Evolutionary conservation across 2,888 invertebrate species (phyloP), one percentile per base, ranked within the genome.

Genomic region (Pristionchus arcanus): DNA sequence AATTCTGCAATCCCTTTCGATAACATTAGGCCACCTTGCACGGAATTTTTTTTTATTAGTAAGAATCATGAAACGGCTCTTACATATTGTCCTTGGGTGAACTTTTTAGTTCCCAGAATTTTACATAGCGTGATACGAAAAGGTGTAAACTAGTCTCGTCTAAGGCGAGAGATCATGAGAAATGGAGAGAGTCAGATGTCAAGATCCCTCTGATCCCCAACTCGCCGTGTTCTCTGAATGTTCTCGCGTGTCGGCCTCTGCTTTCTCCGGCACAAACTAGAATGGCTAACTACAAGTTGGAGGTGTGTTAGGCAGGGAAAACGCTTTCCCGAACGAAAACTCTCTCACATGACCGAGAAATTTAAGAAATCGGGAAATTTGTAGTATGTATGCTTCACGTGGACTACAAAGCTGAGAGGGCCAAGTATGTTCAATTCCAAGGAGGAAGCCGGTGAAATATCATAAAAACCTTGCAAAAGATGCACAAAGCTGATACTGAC

Each of bases 201-300:
- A n/a, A 11, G 13, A 55, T 63, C 63, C n/a, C 63, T n/a, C 63
- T n/a, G 63, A 63, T 63, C 63, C 25, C 63, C 63, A 5, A 25
- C 63, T 63, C n/a, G 63, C n/a, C n/a, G 63, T n/a, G 63, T 63
- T 63, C 63, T 63, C 63, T 63, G 63, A 63, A 63, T 63, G n/a
- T n/a, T 63, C n/a, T n/a, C 63, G 63, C 63, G 74, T 74, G 37
- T 37, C n/a, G 11, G 63, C 11, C n/a, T 7, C 25, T n/a, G 63
- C 11, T n/a, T 11, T 11, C n/a, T n/a, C 63, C 0, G 63, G 21
- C 63, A 63, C n/a, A 63, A 63, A 63, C 63, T 63, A 63, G 63
- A 63, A 63, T 63, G n/a, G 63, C 63, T n/a, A 63, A 63, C 63
- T 63, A n/a, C 63, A 63, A 63, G 16, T 37, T 34, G 34, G 16